phyloP scores from a whole-genome alignment of 2,113 vertebrate species.

The Cynopterus brachyotis region DNA sequence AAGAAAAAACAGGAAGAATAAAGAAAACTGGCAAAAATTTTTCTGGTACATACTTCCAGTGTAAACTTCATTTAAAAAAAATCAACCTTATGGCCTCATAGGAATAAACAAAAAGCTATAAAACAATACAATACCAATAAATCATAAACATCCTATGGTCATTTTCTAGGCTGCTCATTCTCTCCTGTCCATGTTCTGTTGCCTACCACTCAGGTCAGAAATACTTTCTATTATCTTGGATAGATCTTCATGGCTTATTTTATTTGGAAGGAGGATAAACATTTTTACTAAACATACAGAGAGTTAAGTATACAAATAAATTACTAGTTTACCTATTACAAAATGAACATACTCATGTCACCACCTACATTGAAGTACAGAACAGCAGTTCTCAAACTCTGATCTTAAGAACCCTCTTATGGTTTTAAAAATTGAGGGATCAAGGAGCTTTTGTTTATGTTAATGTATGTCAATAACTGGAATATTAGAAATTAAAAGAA shows the following conservation, averaged over 20 bases:
- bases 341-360: not conserved
- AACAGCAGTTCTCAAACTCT: not conserved
- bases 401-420: not conserved
- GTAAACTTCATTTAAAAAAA: not conserved
- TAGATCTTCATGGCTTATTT: not conserved
- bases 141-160: not conserved
- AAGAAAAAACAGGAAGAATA: not conserved
- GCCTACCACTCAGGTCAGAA: not conserved
- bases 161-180: conserved; percentile 13
- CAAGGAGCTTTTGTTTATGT: not conserved
- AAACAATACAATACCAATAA: not conserved
- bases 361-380: not conserved
- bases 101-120: not conserved
- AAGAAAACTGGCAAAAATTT: conserved; percentile 13
- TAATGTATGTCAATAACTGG: not conserved
- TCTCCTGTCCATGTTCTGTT: not conserved
- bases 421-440: conserved; percentile 2
- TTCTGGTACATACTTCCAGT: not conserved
- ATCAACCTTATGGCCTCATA: not conserved
- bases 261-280: not conserved
- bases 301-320: not conserved
- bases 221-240: not conserved
- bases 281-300: not conserved
- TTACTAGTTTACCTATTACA: conserved; percentile 4
- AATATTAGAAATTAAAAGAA: not conserved